Evolutionary conservation across 2,113 vertebrate species (phyloP), one percentile per base, ranked within the genome.

Genomic region (Myiopsitta monachus): DNA sequence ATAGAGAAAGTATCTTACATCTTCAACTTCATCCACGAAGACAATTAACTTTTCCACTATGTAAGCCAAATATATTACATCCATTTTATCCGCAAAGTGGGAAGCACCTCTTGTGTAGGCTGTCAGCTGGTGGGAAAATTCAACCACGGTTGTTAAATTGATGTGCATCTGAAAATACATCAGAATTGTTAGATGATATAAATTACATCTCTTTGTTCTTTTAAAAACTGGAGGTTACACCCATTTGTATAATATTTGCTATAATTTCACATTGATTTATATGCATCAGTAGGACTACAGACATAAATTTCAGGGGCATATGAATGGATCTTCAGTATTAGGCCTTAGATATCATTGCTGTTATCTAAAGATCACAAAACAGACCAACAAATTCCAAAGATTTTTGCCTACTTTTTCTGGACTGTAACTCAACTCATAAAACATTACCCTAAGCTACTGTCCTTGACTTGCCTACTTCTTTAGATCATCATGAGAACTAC

Each of bases 31-130:
- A 92, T 98, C 98, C 97, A 98, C 96, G 72, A 98, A 98, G 93
- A 98, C 95, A 28, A 98, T 98, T 95, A 99, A 97, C 91, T 98
- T 98, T 96, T 99, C 99, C 95, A 99, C 97, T 92, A 99, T 98
- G 75, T 98, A 98, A 23, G 99, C 98, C 95, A 99, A 98, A 80
- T 98, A 99, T 96, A 99, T 98, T 47, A 99, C 97, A 67, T 99
- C 99, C 98, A 99, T 99, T 97, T 98, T 98, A 59, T 99, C 98
- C 0, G 96, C 97, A 75, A 99, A 99, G 97, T 98, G 97, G 10
- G 97, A 98, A 46, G 98, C 98, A 88, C 96, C 98, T 96, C 97
- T 98, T 68, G 99, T 99, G 89, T 99, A 98, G 84, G 98, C 96
- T 70, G 98, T 98, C 78, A 99, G 96, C 95, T 98, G 99, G 95